These are phyloP conservation scores for Boulengeromyrus knoepffleri DNA, from an alignment of 2,113 vertebrate genomes.

Conservation along the genomic window DNA sequence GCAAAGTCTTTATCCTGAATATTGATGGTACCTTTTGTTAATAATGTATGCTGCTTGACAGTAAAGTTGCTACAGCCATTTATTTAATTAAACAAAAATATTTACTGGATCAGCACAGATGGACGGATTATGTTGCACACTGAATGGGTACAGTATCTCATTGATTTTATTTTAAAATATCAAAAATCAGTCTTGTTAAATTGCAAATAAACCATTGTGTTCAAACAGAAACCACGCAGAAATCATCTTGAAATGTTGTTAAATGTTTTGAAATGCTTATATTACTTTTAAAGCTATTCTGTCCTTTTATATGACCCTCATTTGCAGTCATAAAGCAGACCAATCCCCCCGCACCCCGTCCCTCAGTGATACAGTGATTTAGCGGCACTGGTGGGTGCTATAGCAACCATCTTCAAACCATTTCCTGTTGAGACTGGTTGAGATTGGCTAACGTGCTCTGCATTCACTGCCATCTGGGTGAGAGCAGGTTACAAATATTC, in stretches of 20 bases:
- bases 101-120: neutral
- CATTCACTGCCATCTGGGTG: neutral
- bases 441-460: neutral
- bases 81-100: neutral
- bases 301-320: neutral
- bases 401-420: slow-evolving; percentile 10
- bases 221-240: neutral
- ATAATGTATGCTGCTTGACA: neutral
- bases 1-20: neutral
- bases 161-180: neutral
- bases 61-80: neutral
- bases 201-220: neutral
- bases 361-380: slow-evolving; percentile 2
- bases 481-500: neutral
- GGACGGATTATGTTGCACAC: neutral
- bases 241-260: neutral
- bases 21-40: neutral
- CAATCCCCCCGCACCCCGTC: neutral
- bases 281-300: neutral
- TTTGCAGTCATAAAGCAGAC: neutral
- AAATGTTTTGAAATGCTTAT: neutral
- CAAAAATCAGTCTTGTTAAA: neutral
- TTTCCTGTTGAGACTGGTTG: slow-evolving; percentile 6
- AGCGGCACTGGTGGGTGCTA: neutral
- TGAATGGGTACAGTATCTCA: neutral